Evolutionary conservation across 2,113 vertebrate species (phyloP), one percentile per base, ranked within the genome.

Genomic region (Cephalopterus ornatus): DNA sequence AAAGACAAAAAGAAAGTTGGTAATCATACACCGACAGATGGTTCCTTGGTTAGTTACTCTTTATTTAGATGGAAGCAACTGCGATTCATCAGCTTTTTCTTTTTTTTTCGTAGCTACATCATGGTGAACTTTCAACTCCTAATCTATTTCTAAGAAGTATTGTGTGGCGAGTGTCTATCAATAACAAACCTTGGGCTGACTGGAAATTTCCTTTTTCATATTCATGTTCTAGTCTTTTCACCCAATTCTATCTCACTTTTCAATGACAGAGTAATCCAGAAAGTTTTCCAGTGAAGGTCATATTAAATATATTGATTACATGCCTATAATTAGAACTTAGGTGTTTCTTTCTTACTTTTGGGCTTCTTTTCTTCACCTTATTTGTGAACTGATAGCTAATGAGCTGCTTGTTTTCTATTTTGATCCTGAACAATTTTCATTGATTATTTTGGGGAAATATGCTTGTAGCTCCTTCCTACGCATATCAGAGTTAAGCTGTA

Each of bases 1-100:
- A 96, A 96, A 97, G 95, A 96, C 97, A 97, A 94, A 97, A 97
- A 97, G 96, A 95, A 97, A 97, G 95, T 95, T 95, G 84, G 95
- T 96, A 97, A 97, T 95, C 97, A 93, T 95, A 92, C 94, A 92
- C 95, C 4, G 75, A 95, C 97, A 97, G 97, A 97, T 97, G 97
- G 96, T 91, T 97, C 81, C 95, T 91, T 95, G 89, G 77, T 93
- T 95, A 91, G 92, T 94, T 95, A 66, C 87, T 94, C 91, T 96
- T 94, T 97, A 97, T 97, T 95, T 96, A 97, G 81, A 94, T 90
- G 55, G 87, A 96, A 93, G 83, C 91, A 95, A 97, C 92, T 96
- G 96, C 13, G 8, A 91, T 95, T 96, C 80, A 87, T 92, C 92
- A 89, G 88, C 83, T 81, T 88, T 89, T 92, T 50, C 2, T 71